Evolutionary conservation across 2,888 invertebrate genomes (phyloP).

Genomic region (Clusia tigrina): DNA sequence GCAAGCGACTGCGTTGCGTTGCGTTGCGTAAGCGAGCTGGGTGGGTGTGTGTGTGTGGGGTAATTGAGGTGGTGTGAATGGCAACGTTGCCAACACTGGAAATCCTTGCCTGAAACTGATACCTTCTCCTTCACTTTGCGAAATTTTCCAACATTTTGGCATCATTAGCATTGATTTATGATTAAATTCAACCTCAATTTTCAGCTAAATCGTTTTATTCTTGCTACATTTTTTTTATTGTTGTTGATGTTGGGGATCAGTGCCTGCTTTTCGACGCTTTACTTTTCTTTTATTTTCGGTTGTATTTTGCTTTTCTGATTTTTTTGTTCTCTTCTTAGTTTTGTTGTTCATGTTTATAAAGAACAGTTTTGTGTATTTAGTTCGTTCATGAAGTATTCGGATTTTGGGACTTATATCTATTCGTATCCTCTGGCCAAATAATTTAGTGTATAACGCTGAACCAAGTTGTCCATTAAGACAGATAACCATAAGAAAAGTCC

Average conservation of each 20-base stretch:
- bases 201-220: conserved; percentile 57
- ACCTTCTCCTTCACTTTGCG: conserved; percentile 10
- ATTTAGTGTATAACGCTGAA: too few species aligned
- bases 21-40: background rate
- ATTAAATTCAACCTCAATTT: conserved; percentile 62
- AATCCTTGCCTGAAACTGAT: conserved; percentile 4
- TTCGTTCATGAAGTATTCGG: too few species aligned
- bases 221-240: conserved; percentile 3
- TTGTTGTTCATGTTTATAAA: conserved; percentile 9
- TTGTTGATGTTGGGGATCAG: background rate
- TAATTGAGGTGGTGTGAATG: too few species aligned
- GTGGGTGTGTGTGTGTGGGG: background rate
- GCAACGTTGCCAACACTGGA: conserved; percentile 32
- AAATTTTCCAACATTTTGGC: conserved; percentile 58
- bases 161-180: conserved; percentile 65
- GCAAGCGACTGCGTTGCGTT: conserved; percentile 8
- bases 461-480: too few species aligned
- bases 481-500: too few species aligned
- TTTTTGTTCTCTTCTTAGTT: background rate
- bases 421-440: too few species aligned
- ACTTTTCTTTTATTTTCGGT: conserved; percentile 26
- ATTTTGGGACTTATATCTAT: too few species aligned
- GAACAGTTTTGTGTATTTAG: too few species aligned
- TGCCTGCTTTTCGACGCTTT: conserved; percentile 32
- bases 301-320: background rate